Conservation (phyloP, 2,797 vertebrate species). For the Chrysocyon brachyurus region DNA sequence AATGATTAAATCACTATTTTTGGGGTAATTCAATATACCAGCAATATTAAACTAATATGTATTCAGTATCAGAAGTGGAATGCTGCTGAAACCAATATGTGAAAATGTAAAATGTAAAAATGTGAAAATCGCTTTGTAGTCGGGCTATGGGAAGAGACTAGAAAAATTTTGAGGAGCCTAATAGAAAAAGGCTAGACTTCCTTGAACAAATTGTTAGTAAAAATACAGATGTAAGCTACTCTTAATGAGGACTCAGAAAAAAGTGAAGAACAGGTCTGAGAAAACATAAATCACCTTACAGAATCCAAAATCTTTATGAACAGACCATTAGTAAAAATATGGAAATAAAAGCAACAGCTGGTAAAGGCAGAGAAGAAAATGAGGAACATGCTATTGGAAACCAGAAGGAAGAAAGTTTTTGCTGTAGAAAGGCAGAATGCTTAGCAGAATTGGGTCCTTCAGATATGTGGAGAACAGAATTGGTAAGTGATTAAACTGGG, state of each 20-base stretch:
- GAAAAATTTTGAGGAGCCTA: background rate
- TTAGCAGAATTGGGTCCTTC: background rate
- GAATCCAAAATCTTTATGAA: slow-evolving; percentile 14
- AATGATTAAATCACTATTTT: background rate
- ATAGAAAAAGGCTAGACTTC: background rate
- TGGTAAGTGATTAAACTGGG: background rate
- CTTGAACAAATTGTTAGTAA: background rate
- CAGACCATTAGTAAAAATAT: background rate
- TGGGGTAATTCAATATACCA: background rate
- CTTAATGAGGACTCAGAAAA: background rate
- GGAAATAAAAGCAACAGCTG: background rate
- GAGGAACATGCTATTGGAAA: background rate
- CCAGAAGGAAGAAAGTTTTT: background rate
- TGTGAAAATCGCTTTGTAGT: background rate
- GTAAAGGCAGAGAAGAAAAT: background rate
- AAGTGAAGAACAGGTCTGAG: background rate
- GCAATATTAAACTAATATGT: background rate
- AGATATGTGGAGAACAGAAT: background rate
- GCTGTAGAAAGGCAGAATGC: background rate
- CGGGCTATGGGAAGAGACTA: background rate
- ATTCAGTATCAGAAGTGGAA: background rate
- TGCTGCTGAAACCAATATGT: background rate
- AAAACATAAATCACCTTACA: background rate
- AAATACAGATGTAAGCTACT: background rate
- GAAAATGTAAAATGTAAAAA: background rate